Evolutionary conservation across 2,888 invertebrate genomes (phyloP).

Genomic region (Chrysolina americana): DNA sequence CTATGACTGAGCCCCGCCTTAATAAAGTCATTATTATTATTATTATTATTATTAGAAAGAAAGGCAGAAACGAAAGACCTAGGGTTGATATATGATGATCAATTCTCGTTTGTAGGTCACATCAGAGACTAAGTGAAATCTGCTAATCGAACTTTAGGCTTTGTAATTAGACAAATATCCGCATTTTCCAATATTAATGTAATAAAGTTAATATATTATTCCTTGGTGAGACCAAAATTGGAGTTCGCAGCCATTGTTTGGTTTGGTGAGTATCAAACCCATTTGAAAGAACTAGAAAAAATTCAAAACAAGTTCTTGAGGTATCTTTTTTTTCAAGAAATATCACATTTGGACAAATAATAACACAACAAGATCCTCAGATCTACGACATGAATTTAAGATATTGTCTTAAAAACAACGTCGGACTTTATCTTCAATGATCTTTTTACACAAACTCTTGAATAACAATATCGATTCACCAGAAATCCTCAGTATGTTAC

Average conservation of each 20-base stretch:
- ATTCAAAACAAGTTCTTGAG: neutral
- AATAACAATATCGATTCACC: neutral
- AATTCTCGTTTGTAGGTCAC: neutral
- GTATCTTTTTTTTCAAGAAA: neutral
- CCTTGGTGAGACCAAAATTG: neutral
- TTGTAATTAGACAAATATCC: neutral
- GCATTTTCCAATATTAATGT: neutral
- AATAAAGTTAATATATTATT: neutral
- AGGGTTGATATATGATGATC: neutral
- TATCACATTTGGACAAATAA: neutral
- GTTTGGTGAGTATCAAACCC: neutral
- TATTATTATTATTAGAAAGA: constrained; percentile 1
- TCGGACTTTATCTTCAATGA: neutral
- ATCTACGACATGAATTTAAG: neutral
- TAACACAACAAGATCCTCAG: neutral
- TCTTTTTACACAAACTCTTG: neutral
- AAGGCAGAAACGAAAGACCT: neutral
- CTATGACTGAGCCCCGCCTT: no score
- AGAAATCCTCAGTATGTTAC: neutral
- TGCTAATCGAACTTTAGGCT: neutral
- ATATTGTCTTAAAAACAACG: neutral
- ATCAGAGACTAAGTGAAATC: neutral
- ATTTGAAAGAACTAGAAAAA: neutral
- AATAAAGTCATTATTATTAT: no score
- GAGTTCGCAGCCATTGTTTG: neutral